phyloP scores from a whole-genome alignment of 2,888 invertebrate species.

The Andrena minutula region DNA sequence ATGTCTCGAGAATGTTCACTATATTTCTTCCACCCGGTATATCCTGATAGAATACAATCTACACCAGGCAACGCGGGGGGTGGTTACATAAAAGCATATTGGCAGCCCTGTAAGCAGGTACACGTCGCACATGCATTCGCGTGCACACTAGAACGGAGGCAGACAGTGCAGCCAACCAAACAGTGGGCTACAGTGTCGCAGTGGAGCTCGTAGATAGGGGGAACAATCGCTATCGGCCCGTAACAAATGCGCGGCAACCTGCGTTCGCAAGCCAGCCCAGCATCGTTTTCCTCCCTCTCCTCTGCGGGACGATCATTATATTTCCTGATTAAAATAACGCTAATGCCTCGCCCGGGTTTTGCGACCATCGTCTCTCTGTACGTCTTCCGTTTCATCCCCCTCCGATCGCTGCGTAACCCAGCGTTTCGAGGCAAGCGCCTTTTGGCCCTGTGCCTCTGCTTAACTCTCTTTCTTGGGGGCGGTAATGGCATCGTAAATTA shows the following conservation, averaged over 20 bases:
- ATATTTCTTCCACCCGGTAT: slow-evolving; percentile 57
- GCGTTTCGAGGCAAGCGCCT: slow-evolving; percentile 57
- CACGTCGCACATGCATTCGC: slow-evolving; percentile 71
- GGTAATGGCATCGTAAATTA: slow-evolving; percentile 64
- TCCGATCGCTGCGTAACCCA: slow-evolving; percentile 28
- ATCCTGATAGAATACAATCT: slow-evolving; percentile 80
- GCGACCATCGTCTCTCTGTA: slow-evolving; percentile 51
- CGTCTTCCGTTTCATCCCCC: slow-evolving; percentile 32
- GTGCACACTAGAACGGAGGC: slow-evolving; percentile 64
- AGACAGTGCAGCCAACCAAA: slow-evolving; percentile 75
- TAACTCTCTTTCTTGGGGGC: slow-evolving; percentile 43
- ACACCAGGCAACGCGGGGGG: slow-evolving; percentile 58
- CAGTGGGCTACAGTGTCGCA: slow-evolving; percentile 79
- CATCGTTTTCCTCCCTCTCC: slow-evolving; percentile 40
- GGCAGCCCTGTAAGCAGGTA: slow-evolving; percentile 67
- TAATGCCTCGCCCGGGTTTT: slow-evolving; percentile 60
- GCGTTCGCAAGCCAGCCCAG: slow-evolving; percentile 68
- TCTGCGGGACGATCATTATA: slow-evolving; percentile 73
- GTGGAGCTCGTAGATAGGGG: slow-evolving; percentile 82
- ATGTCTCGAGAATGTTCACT: background rate
- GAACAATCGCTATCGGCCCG: slow-evolving; percentile 83
- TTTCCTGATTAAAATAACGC: slow-evolving; percentile 77
- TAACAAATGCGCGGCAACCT: slow-evolving; percentile 81
- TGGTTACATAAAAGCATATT: slow-evolving; percentile 73
- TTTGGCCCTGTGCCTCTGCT: slow-evolving; percentile 73